A percentile compares a stretch with the other conserved stretches of the same genome.
These are phyloP conservation scores for Agrochola lychnidis DNA, from an alignment of 2,888 invertebrate species.

Conservation along the genomic window DNA sequence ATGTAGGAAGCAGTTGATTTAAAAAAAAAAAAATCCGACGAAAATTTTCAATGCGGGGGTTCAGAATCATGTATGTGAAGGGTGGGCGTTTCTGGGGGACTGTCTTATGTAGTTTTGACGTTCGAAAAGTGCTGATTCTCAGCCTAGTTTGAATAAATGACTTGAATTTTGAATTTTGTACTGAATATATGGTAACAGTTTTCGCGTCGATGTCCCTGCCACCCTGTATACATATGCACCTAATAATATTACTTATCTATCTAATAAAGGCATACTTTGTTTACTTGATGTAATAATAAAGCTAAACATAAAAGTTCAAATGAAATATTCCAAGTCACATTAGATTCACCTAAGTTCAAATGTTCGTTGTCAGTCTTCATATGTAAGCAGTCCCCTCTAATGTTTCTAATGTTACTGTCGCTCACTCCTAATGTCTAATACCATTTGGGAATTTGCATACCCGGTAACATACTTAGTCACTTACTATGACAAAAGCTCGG, in stretches of 20 bases:
- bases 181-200: no score
- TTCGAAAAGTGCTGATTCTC: no score
- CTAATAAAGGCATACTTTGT: neutral
- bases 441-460: constrained; percentile 54
- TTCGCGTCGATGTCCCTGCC: no score
- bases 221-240: neutral
- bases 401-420: constrained; percentile 56
- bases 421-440: constrained; percentile 51
- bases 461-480: constrained; percentile 36
- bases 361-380: constrained; percentile 16
- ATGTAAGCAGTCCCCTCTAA: constrained; percentile 17
- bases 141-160: no score
- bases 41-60: no score
- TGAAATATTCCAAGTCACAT: constrained; percentile 17
- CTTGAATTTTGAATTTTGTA: no score
- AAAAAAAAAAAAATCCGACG: no score
- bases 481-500: constrained; percentile 16
- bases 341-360: neutral
- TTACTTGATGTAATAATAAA: neutral
- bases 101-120: no score
- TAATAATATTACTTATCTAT: neutral
- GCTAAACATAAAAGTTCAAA: neutral
- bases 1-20: no score
- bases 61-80: no score
- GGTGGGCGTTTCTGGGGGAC: no score